A percentile compares a stretch with the other conserved stretches of the same genome.
phyloP scores from a whole-genome alignment of 1,140 invertebrate genomes.

The Grapholita molesta region DNA sequence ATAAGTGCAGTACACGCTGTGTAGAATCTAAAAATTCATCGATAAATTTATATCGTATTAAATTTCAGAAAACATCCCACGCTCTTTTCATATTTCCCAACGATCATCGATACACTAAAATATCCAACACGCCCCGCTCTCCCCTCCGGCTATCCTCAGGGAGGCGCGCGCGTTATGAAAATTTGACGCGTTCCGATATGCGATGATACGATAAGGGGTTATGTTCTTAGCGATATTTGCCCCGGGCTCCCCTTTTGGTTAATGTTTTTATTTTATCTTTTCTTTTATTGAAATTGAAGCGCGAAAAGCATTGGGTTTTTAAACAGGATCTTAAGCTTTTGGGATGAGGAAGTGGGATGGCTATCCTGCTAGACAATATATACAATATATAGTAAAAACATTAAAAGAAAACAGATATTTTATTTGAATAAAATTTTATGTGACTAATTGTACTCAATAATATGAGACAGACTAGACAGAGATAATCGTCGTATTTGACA shows the following conservation, averaged over 20 bases:
- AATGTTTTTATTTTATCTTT: background rate
- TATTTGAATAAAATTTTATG: no score
- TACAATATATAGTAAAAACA: no score
- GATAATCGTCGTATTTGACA: no score
- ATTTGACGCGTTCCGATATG: constrained; percentile 54
- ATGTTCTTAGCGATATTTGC: constrained; percentile 26
- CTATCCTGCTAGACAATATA: no score
- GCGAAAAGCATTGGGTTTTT: background rate
- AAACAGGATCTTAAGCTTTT: background rate
- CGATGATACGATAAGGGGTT: constrained; percentile 47
- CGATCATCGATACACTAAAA: constrained; percentile 47
- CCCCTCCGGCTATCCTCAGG: constrained; percentile 45
- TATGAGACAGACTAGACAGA: no score
- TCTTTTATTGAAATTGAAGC: constrained; percentile 14
- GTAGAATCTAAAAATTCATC: background rate
- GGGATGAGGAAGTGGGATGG: no score
- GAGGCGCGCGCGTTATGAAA: constrained; percentile 47
- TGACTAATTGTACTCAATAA: no score
- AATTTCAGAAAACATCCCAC: background rate
- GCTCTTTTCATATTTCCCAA: constrained; percentile 16
- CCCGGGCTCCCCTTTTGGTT: background rate
- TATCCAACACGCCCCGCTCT: constrained; percentile 19
- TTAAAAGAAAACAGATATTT: no score
- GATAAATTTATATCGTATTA: background rate
- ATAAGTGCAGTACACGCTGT: no score